These are phyloP conservation scores for Cuniculus paca DNA, from an alignment of 2,797 vertebrate species.

Conservation along the genomic window DNA sequence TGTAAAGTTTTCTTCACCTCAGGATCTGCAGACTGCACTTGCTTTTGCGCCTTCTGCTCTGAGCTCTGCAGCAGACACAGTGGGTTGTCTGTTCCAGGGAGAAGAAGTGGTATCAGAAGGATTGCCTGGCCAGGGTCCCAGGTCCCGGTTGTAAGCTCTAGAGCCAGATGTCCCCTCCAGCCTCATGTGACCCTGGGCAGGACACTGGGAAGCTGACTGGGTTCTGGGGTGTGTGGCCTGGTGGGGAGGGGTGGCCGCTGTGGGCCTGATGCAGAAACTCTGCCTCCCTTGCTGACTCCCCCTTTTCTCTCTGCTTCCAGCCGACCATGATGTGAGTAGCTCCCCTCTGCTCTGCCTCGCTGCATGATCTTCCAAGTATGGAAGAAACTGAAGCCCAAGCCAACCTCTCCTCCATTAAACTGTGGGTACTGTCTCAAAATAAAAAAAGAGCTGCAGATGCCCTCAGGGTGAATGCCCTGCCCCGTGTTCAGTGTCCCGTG, in stretches of 20 bases:
- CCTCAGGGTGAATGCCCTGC: background rate
- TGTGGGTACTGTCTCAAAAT: background rate
- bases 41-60: background rate
- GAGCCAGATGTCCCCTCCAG: background rate
- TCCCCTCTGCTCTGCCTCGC: background rate
- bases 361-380: background rate
- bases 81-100: background rate
- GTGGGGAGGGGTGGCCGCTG: background rate
- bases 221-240: background rate
- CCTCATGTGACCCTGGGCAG: background rate
- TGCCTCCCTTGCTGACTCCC: background rate
- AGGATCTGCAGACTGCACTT: background rate
- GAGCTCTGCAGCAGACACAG: background rate
- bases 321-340: background rate
- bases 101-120: background rate
- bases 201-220: background rate
- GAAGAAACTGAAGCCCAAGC: background rate
- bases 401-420: background rate
- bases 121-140: background rate
- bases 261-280: background rate
- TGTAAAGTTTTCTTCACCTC: background rate
- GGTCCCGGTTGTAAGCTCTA: background rate
- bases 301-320: background rate
- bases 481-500: background rate
- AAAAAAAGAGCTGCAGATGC: background rate